phyloP scores from a whole-genome alignment of 2,113 vertebrate species.

The Calonectris borealis region DNA sequence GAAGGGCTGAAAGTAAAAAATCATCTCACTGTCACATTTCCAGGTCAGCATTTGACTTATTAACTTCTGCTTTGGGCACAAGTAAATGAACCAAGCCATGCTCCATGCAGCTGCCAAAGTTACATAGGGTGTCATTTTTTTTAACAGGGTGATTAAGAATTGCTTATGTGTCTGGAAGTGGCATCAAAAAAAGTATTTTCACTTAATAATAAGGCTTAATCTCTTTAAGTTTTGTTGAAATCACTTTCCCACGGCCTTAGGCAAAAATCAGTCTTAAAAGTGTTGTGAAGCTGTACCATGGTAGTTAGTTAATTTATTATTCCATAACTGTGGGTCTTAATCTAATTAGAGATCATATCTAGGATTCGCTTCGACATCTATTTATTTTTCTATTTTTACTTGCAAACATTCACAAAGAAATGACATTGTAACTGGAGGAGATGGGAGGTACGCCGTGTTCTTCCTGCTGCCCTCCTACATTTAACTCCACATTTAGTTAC shows the following conservation, averaged over 20 bases:
- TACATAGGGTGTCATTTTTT: background rate
- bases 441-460: background rate
- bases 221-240: slow-evolving; percentile 30
- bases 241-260: background rate
- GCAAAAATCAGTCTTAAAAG: slow-evolving; percentile 54
- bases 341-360: slow-evolving; percentile 48
- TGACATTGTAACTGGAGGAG: background rate
- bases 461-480: background rate
- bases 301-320: slow-evolving; percentile 48
- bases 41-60: slow-evolving; percentile 13
- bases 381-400: slow-evolving; percentile 42
- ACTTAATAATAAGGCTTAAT: slow-evolving; percentile 41
- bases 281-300: background rate
- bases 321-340: slow-evolving; percentile 47
- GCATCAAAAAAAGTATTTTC: background rate
- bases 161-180: background rate
- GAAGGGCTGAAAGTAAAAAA: slow-evolving; percentile 12
- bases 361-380: background rate
- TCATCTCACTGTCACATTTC: background rate
- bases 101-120: background rate
- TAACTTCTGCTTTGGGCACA: background rate
- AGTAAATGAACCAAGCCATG: background rate
- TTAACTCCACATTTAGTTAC: background rate
- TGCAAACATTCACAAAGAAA: background rate
- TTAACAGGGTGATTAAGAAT: background rate